phyloP scores from a whole-genome alignment of 2,888 invertebrate genomes.

The Eurytoma adleriae region DNA sequence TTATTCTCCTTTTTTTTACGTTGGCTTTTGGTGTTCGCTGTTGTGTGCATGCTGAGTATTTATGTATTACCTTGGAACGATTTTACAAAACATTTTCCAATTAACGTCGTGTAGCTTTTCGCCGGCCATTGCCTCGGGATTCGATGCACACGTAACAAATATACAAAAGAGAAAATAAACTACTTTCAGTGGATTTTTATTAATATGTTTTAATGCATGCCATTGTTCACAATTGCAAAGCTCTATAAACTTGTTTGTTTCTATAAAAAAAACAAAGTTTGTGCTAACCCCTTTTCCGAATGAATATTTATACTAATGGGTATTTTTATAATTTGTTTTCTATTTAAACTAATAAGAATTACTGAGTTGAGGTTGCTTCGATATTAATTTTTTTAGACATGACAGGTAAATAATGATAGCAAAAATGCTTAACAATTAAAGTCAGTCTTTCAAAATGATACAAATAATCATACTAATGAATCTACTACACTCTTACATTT shows the following conservation, averaged over 20 bases:
- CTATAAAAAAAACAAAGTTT: background rate
- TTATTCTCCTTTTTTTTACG: conserved; percentile 56
- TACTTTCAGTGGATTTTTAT: background rate
- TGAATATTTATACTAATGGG: conserved; percentile 15
- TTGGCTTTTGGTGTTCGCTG: conserved; percentile 69
- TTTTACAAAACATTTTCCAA: conserved; percentile 29
- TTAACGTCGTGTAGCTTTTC: conserved; percentile 22
- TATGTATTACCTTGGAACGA: conserved; percentile 38
- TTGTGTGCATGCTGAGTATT: conserved; percentile 67
- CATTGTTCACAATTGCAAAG: background rate
- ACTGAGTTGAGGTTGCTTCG: conserved; percentile 54
- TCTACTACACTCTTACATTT: conserved; percentile 38
- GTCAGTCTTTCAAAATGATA: conserved; percentile 12
- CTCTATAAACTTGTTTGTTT: background rate
- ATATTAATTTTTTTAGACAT: conserved; percentile 39
- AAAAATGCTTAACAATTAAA: background rate
- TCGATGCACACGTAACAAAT: conserved; percentile 5
- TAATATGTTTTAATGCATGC: conserved; percentile 27
- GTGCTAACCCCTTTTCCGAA: conserved; percentile 12
- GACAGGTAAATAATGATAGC: conserved; percentile 16
- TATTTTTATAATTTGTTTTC: conserved; percentile 19
- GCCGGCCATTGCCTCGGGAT: background rate
- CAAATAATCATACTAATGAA: conserved; percentile 7
- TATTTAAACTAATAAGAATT: conserved; percentile 7
- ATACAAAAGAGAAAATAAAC: background rate